phyloP scores from a whole-genome alignment of 2,888 invertebrate species.

The Cheilosia soror region DNA sequence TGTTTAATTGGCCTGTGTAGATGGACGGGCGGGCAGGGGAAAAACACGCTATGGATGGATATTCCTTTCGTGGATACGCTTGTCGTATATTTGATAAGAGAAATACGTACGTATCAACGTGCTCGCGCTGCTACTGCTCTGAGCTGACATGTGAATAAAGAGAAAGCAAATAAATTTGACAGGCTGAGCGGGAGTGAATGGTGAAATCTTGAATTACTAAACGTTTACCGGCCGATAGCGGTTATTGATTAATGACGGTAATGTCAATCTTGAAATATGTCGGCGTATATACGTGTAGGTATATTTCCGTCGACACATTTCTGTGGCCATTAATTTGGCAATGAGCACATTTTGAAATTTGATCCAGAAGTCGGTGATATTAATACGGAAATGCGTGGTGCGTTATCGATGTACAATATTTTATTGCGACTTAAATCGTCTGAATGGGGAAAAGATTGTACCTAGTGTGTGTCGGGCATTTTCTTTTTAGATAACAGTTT shows the following conservation, averaged over 20 bases:
- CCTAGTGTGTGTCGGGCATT: too few relatives aligned
- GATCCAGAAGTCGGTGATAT: too few relatives aligned
- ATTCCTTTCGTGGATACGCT: background rate
- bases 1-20: background rate
- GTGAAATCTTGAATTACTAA: background rate
- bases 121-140: background rate
- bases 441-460: too few relatives aligned
- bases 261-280: background rate
- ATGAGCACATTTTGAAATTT: background rate
- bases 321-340: background rate
- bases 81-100: background rate
- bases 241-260: background rate
- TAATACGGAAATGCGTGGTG: too few relatives aligned
- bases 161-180: background rate
- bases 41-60: background rate
- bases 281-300: background rate
- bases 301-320: background rate
- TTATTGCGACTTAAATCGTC: too few relatives aligned
- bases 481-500: too few relatives aligned
- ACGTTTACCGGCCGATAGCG: background rate
- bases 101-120: background rate
- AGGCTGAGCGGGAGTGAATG: background rate
- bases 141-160: background rate
- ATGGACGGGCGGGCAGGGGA: background rate
- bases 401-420: too few relatives aligned